Base-by-base conservation (phyloP, 64 coral and sea anemone genomes). In the Dendrophyllia cribrosa region DNA sequence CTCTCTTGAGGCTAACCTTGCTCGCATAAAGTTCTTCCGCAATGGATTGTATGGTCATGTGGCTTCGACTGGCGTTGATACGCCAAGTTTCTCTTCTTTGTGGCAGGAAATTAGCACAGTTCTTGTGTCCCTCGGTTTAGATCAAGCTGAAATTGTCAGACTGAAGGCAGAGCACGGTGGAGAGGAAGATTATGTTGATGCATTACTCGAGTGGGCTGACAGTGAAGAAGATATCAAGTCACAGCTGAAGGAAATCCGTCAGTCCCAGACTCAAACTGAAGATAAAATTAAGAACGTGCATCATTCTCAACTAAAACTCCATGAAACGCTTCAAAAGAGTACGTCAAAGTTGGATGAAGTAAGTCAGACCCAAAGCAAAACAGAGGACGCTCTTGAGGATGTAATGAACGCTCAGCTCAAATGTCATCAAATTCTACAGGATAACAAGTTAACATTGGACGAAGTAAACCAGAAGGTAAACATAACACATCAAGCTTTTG, bases 61-160 rank as follows among this genome's bases (percentile, higher is more conserved):
- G 34, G 34, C 34, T 34, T 34, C 34, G 34, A 34, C 34, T 34
- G 34, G 34, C 34, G 34, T 34, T 34, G 34, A 34, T 34, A 34
- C 34, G 34, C 34, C 34, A 34, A 34, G 0, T 34, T 34, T 34
- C 34, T 34, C 34, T 34, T 34, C 34, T 34, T 34, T 34, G 34
- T 34, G 34, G 34, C 34, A 1, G 34, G 34, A 34, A 34, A 34
- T 34, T 34, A 34, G 34, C 34, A 34, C 34, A 1, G 34, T 34
- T 34, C 34, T 34, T 34, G 34, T 34, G 34, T 34, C 34, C 34
- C 34, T 34, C 34, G 85, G 91, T 3, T 71, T 88, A 47, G 25
- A 59, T 69, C 75, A 80, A 56, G 69, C 68, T n/a, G 86, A 77
- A 46, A 93, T 93, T 51, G 91, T 88, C 43, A 63, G 59, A 85